Conservation (phyloP, 2,797 vertebrate genomes). For the Enteromius treurensis region DNA sequence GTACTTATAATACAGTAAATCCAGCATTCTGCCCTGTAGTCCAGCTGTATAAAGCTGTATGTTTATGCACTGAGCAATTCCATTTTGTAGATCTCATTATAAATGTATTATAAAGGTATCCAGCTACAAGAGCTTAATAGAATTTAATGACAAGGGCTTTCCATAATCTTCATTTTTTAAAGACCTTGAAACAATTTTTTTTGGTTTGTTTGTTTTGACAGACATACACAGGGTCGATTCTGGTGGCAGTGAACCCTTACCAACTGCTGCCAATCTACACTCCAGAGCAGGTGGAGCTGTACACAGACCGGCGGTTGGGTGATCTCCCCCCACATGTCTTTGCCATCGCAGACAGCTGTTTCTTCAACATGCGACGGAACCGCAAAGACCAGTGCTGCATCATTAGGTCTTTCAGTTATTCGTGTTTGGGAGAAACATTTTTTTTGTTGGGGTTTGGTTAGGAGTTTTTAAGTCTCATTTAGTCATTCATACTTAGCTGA, state of each 20-base stretch:
- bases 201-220: slow-evolving; percentile 60
- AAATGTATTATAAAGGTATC: background rate
- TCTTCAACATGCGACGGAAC: slow-evolving; percentile 92
- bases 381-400: slow-evolving; percentile 90
- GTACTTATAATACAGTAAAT: background rate
- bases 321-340: slow-evolving; percentile 94
- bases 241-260: slow-evolving; percentile 97
- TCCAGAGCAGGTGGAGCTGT: slow-evolving; percentile 85
- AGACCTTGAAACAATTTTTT: background rate
- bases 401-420: slow-evolving; percentile 84
- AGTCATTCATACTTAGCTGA: background rate
- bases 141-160: background rate
- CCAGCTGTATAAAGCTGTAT: background rate
- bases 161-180: background rate
- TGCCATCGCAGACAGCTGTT: slow-evolving; percentile 93
- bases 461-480: background rate
- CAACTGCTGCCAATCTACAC: slow-evolving; percentile 93
- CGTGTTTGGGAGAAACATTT: background rate
- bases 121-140: background rate
- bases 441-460: background rate
- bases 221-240: slow-evolving; percentile 96
- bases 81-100: background rate
- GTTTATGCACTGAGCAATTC: background rate
- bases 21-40: background rate
- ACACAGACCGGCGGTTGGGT: slow-evolving; percentile 85